A percentile compares a stretch with the other conserved stretches of the same genome.
Evolutionary conservation across 2,888 invertebrate species (phyloP).

Genomic region (Drosophila nr. perissopoda): DNA sequence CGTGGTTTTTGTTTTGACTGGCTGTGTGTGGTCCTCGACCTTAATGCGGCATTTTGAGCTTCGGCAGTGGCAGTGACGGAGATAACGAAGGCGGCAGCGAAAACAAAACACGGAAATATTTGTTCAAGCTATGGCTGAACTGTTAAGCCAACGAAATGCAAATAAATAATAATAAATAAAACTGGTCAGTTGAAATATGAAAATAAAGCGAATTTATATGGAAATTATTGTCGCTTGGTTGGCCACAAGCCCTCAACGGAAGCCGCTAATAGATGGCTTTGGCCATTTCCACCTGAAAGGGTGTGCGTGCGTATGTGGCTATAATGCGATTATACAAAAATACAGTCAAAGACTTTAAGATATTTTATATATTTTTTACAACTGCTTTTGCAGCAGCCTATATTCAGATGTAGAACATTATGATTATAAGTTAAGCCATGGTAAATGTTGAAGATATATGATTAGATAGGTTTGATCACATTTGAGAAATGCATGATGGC

Average conservation of each 20-base stretch:
- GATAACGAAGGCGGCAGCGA: slow-evolving; percentile 23
- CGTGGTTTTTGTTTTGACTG: slow-evolving; percentile 1
- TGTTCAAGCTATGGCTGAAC: slow-evolving; percentile 21
- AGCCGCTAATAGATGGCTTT: slow-evolving; percentile 21
- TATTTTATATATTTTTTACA: slow-evolving; percentile 6
- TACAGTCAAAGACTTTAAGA: background rate
- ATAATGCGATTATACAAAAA: slow-evolving; percentile 55
- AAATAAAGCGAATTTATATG: slow-evolving; percentile 67
- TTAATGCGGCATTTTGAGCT: slow-evolving; percentile 18
- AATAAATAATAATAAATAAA: slow-evolving; percentile 67
- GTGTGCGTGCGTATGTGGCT: slow-evolving; percentile 39
- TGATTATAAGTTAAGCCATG: background rate
- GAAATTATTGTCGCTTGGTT: slow-evolving; percentile 53
- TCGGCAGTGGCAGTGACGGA: background rate
- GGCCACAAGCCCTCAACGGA: slow-evolving; percentile 23
- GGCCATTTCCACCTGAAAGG: slow-evolving; percentile 44
- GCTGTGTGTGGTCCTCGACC: slow-evolving; percentile 53
- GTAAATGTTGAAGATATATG: background rate
- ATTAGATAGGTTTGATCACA: slow-evolving; percentile 8
- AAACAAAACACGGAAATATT: slow-evolving; percentile 67
- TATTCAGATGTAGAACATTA: slow-evolving; percentile 13
- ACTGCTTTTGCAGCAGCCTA: slow-evolving; percentile 55
- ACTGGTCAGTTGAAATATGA: slow-evolving; percentile 76
- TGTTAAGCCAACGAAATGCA: slow-evolving; percentile 47
- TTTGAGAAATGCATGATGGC: slow-evolving; percentile 41